Percentiles rank a stretch among this genome's conserved stretches.
phyloP scores from a whole-genome alignment of 2,888 invertebrate species.

The Deilephila elpenor region DNA sequence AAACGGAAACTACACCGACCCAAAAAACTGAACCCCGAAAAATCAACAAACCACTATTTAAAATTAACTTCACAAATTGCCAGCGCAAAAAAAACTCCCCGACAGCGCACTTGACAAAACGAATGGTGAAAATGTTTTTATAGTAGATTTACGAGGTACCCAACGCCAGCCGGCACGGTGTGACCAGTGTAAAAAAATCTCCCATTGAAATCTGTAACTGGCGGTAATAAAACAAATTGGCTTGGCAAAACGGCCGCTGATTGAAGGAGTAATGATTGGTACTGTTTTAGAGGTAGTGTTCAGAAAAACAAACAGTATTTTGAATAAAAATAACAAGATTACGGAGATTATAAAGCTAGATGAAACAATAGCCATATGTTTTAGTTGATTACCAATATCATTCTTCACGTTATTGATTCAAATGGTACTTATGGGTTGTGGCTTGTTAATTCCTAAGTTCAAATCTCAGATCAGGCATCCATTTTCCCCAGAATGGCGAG shows the following conservation, averaged over 20 bases:
- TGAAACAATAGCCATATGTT: no score
- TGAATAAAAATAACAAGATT: no score
- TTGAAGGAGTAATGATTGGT: not conserved
- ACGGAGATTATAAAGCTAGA: no score
- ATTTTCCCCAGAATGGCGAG: no score
- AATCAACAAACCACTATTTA: not conserved
- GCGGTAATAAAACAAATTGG: slow-evolving; percentile 14
- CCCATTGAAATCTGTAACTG: slow-evolving; percentile 21
- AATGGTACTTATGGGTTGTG: no score
- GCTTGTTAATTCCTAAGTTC: not conserved
- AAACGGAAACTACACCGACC: not conserved
- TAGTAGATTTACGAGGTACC: slow-evolving; percentile 39
- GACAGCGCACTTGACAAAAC: slow-evolving; percentile 27
- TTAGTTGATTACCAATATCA: no score
- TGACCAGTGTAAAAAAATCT: slow-evolving; percentile 26
- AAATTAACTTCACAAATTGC: slow-evolving; percentile 10
- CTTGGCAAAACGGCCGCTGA: slow-evolving; percentile 14
- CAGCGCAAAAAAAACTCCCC: not conserved
- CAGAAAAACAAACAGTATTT: no score
- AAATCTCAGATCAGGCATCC: no score
- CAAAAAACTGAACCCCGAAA: not conserved
- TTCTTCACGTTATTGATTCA: no score
- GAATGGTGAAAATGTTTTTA: slow-evolving; percentile 40
- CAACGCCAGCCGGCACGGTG: slow-evolving; percentile 21
- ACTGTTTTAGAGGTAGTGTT: not conserved